Percentiles rank a stretch among this genome's conserved stretches.
Evolutionary conservation across 2,888 invertebrate genomes (phyloP).

Genomic region (Ichneumoninae sp.): DNA sequence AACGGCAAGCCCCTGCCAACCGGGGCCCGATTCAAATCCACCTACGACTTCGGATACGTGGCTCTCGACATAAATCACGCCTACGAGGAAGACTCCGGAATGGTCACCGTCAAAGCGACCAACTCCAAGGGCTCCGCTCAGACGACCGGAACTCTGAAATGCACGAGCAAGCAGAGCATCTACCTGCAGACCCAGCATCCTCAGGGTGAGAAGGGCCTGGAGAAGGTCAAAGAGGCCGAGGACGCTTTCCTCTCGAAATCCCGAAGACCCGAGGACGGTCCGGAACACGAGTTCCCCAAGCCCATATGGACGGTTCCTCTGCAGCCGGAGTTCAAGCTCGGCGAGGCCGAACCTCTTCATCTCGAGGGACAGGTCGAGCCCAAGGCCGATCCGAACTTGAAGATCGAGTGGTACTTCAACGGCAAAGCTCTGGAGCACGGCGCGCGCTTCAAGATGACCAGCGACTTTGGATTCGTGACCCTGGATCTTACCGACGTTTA

Average conservation of each 20-base stretch:
- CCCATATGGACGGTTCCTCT: constrained; percentile 95
- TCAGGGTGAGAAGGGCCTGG: constrained; percentile 95
- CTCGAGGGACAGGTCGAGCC: constrained; percentile 98
- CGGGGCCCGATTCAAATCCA: constrained; percentile 95
- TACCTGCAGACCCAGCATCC: constrained; percentile 97
- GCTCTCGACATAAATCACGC: constrained; percentile 94
- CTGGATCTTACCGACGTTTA: constrained; percentile 96
- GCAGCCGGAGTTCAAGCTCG: constrained; percentile 91
- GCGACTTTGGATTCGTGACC: constrained; percentile 98
- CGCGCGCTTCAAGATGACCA: constrained; percentile 95
- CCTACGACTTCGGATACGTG: constrained; percentile 98
- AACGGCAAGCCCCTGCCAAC: constrained; percentile 95
- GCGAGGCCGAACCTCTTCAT: constrained; percentile 94
- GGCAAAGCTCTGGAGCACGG: constrained; percentile 94
- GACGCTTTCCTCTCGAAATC: constrained; percentile 91
- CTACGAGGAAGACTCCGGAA: constrained; percentile 96
- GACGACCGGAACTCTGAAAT: constrained; percentile 94
- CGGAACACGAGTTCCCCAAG: constrained; percentile 92
- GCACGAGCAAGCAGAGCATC: constrained; percentile 92
- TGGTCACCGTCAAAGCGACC: constrained; percentile 95
- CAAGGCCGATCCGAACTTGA: constrained; percentile 95
- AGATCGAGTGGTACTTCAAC: constrained; percentile 97
- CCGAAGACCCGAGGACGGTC: constrained; percentile 88
- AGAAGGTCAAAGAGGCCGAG: constrained; percentile 95
- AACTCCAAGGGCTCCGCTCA: constrained; percentile 95